phyloP scores from a whole-genome alignment of 2,888 invertebrate genomes.

The Smittia aterrima region DNA sequence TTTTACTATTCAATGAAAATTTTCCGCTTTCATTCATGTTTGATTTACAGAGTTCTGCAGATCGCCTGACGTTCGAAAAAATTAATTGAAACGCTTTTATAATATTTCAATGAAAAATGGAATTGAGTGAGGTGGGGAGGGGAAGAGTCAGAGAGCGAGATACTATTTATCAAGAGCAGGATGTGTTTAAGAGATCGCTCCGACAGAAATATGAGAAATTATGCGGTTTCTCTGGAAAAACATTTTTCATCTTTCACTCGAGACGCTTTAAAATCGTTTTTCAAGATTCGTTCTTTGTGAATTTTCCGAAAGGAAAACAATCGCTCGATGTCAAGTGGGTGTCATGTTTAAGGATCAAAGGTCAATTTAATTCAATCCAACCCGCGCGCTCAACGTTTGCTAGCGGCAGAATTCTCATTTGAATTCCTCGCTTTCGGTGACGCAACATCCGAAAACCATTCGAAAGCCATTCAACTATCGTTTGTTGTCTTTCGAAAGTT shows the following conservation, averaged over 20 bases:
- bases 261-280: constrained; percentile 32
- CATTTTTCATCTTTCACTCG: constrained; percentile 31
- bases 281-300: background rate
- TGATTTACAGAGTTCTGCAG: background rate
- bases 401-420: too few species aligned
- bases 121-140: background rate
- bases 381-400: background rate
- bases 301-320: too few species aligned
- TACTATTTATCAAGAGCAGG: constrained; percentile 38
- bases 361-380: constrained; percentile 31
- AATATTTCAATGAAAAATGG: background rate
- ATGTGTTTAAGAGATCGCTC: constrained; percentile 38
- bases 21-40: background rate
- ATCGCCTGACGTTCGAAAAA: background rate
- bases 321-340: background rate
- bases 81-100: constrained; percentile 18
- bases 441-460: background rate
- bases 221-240: constrained; percentile 2
- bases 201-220: constrained; percentile 33
- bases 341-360: constrained; percentile 25
- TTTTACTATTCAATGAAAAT: constrained; percentile 9
- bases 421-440: background rate
- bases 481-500: too few species aligned
- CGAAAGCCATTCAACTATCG: background rate
- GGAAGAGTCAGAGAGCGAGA: background rate